Conservation (phyloP, 2,113 vertebrate species). For the Antechinus stuartii region DNA sequence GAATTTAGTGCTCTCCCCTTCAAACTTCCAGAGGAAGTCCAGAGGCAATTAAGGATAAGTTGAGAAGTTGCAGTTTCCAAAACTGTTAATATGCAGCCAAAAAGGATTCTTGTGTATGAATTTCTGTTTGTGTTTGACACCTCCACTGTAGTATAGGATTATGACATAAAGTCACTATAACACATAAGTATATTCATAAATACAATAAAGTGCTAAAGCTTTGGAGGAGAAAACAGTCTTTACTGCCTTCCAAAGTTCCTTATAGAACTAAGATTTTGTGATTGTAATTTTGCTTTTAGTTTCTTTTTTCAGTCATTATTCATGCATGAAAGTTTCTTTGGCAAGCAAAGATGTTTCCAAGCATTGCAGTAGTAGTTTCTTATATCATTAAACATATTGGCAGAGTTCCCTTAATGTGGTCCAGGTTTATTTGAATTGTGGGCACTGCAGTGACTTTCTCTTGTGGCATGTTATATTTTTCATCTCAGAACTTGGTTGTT, state of each 20-base stretch:
- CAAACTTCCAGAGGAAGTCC: background rate
- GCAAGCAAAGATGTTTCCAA: slow-evolving; percentile 42
- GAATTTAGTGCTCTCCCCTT: background rate
- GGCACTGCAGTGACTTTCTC: slow-evolving; percentile 9
- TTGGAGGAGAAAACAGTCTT: background rate
- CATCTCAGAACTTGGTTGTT: slow-evolving; percentile 22
- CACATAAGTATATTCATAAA: no score
- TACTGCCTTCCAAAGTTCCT: background rate
- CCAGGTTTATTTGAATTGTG: slow-evolving; percentile 64
- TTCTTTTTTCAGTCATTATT: slow-evolving; percentile 67
- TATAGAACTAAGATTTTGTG: background rate
- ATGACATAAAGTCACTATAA: no score
- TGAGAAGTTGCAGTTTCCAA: background rate
- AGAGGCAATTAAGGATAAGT: background rate
- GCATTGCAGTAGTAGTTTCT: slow-evolving; percentile 35
- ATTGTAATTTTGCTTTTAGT: slow-evolving; percentile 51
- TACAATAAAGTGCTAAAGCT: background rate
- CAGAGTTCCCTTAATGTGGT: slow-evolving; percentile 24
- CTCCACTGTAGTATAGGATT: background rate
- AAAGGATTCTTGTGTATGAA: background rate
- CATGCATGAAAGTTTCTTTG: slow-evolving; percentile 56
- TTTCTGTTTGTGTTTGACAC: background rate
- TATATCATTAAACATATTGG: slow-evolving; percentile 45
- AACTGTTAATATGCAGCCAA: background rate
- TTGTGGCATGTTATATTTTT: slow-evolving; percentile 41